phyloP scores from a whole-genome alignment of 53 echinoderm and acorn worm species.

The Apostichopus leukothele region DNA sequence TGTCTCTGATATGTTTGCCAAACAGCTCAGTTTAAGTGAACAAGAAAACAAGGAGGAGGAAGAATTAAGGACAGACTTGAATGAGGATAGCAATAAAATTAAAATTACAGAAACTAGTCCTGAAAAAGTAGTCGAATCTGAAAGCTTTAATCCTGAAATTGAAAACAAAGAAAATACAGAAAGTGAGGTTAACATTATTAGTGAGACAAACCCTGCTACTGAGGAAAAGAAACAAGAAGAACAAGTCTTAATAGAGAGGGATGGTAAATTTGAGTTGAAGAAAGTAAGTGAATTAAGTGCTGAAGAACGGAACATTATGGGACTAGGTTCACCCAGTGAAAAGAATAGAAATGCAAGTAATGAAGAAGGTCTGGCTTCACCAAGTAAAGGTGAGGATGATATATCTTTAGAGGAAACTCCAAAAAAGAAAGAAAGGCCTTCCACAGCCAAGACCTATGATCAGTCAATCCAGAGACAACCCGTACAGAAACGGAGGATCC shows the following conservation, averaged over 20 bases:
- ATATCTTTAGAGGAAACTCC: conserved; percentile 50
- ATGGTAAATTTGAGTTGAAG: conserved; percentile 89
- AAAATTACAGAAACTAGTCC: not conserved
- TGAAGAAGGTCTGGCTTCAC: not conserved
- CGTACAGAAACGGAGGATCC: conserved; percentile 57
- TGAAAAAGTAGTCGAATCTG: not conserved
- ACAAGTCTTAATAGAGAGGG: conserved; percentile 77
- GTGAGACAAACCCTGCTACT: not conserved
- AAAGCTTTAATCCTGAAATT: not conserved
- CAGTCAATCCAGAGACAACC: conserved; percentile 45
- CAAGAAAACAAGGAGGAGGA: not conserved
- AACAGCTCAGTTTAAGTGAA: conserved; percentile 15
- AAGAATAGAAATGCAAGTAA: conserved; percentile 22
- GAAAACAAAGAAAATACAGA: not conserved
- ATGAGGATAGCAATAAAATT: not conserved
- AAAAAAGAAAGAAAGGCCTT: conserved; percentile 60
- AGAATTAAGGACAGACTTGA: not conserved
- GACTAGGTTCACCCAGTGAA: conserved; percentile 36
- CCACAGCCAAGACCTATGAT: conserved; percentile 72
- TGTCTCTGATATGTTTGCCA: conserved; percentile 8
- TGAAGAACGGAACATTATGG: conserved; percentile 74
- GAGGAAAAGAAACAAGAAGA: conserved; percentile 45
- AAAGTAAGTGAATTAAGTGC: conserved; percentile 73
- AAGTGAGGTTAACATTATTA: not conserved
- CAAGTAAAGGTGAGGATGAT: not conserved